A percentile compares a stretch with the other conserved stretches of the same genome.
Conservation (phyloP, 2,797 vertebrate species). For the Peromyscus melanophrys region DNA sequence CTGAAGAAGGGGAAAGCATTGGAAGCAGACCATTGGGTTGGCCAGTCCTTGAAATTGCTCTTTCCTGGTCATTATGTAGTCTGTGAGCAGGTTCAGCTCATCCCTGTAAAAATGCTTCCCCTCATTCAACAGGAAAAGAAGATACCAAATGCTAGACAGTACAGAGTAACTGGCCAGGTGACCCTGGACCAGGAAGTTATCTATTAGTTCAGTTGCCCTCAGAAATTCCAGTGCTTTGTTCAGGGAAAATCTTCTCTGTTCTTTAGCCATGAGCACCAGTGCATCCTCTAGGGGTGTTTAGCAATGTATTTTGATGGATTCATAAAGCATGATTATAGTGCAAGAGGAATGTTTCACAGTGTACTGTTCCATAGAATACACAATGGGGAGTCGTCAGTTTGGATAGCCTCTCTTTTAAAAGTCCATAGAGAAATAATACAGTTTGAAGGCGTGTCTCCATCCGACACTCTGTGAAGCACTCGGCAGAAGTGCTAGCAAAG, state of each 20-base stretch:
- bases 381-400: slow-evolving; percentile 91
- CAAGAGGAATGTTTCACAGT: slow-evolving; percentile 91
- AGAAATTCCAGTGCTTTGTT: slow-evolving; percentile 86
- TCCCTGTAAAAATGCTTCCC: slow-evolving; percentile 90
- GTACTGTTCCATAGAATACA: slow-evolving; percentile 93
- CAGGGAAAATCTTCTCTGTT: slow-evolving; percentile 88
- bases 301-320: slow-evolving; percentile 91
- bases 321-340: slow-evolving; percentile 93
- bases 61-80: slow-evolving; percentile 89
- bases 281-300: slow-evolving; percentile 93
- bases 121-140: slow-evolving; percentile 90
- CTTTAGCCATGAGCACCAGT: slow-evolving; percentile 89
- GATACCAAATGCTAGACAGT: slow-evolving; percentile 88
- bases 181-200: slow-evolving; percentile 90
- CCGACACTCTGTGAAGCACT: slow-evolving; percentile 89
- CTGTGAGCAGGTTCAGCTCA: slow-evolving; percentile 88
- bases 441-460: slow-evolving; percentile 87
- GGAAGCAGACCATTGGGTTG: background rate
- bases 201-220: slow-evolving; percentile 90
- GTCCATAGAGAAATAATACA: slow-evolving; percentile 91
- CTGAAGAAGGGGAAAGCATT: background rate
- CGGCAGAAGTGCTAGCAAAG: slow-evolving; percentile 91
- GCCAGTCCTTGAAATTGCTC: slow-evolving; percentile 87
- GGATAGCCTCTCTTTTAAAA: slow-evolving; percentile 91
- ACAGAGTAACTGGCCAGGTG: slow-evolving; percentile 88